Percentiles rank a stretch among this genome's conserved stretches.
These are phyloP conservation scores for Eupelmus urozonus DNA, from an alignment of 2,888 invertebrate species.

Conservation along the genomic window DNA sequence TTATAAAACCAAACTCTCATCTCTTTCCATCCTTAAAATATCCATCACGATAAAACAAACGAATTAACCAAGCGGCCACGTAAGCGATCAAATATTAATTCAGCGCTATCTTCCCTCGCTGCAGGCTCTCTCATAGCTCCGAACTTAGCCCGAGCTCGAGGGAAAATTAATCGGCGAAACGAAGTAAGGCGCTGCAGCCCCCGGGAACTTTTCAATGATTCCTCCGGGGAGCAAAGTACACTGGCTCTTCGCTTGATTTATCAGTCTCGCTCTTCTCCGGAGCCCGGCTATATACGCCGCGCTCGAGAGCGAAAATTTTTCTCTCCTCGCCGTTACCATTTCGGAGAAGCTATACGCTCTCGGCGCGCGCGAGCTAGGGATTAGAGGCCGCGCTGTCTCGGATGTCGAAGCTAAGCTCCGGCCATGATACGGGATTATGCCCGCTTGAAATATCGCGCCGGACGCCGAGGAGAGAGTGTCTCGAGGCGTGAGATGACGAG, in stretches of 20 bases:
- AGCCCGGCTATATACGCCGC: no score
- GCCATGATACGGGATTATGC: slow-evolving; percentile 74
- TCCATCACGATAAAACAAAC: no score
- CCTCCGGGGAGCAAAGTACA: slow-evolving; percentile 13
- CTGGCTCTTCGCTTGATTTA: slow-evolving; percentile 34
- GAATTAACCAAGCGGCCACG: no score
- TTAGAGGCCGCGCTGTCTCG: slow-evolving; percentile 68
- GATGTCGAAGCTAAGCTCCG: slow-evolving; percentile 72
- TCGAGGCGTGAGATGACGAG: slow-evolving; percentile 48
- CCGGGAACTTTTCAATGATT: slow-evolving; percentile 50
- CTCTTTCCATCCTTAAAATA: no score
- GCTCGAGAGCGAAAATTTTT: slow-evolving; percentile 35
- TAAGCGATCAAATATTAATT: no score
- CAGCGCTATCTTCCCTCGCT: no score
- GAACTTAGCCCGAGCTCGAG: no score
- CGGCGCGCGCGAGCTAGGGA: slow-evolving; percentile 53
- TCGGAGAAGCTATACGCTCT: neutral
- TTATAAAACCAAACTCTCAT: no score
- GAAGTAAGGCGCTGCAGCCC: neutral
- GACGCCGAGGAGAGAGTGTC: slow-evolving; percentile 27
- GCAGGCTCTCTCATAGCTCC: no score
- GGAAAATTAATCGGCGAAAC: slow-evolving; percentile 34
- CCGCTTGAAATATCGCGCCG: slow-evolving; percentile 70
- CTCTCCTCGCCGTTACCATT: neutral
- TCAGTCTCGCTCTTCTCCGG: slow-evolving; percentile 14